Base-by-base conservation (phyloP, 2,888 invertebrate species). In the Amblyteles armatorius region DNA sequence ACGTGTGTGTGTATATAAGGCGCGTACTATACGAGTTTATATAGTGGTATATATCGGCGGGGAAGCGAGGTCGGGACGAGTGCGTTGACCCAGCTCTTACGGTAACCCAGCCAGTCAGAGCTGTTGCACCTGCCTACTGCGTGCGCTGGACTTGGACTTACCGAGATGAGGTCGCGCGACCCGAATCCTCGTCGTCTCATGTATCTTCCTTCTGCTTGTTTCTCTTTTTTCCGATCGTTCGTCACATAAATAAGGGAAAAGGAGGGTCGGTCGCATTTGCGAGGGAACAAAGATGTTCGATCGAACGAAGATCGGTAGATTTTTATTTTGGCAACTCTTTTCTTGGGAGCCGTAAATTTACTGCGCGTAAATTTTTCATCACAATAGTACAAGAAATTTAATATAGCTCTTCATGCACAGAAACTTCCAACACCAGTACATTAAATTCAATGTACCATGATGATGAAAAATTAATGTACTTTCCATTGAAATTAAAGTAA, bases 21-120 rank as follows among this genome's bases (percentile, higher is more conserved):
- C 77, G 67, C 22, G 77, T 78, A 73, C 65, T 79, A 29, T 76
- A 83, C 57, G 83, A 79, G 82, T 81, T 77, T 84, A 55, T 77
- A 65, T 48, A 80, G 63, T 69, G 74, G 81, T 82, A 65, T 78
- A 84, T 82, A 84, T 79, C 81, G 22, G 81, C 73, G 74, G 78
- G 78, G 84, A 79, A 84, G 84, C 74, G 87, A 88, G 87, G 89
- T 89, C 87, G 89, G 81, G 84, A 86, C 88, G 91, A 90, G 92
- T 92, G 91, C 92, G 91, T 92, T 92, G 92, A 92, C 92, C 92
- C 88, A 90, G 60, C 80, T 87, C 92, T 92, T 91, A 92, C 91
- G 92, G 92, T 92, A 91, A 91, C 90, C 89, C 88, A 90, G 87
- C 84, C 83, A 77, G 69, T 69, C 81, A 74, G 82, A 88, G 86